Base-by-base conservation (phyloP, 2,888 invertebrate species). In the Drosophila dives region DNA sequence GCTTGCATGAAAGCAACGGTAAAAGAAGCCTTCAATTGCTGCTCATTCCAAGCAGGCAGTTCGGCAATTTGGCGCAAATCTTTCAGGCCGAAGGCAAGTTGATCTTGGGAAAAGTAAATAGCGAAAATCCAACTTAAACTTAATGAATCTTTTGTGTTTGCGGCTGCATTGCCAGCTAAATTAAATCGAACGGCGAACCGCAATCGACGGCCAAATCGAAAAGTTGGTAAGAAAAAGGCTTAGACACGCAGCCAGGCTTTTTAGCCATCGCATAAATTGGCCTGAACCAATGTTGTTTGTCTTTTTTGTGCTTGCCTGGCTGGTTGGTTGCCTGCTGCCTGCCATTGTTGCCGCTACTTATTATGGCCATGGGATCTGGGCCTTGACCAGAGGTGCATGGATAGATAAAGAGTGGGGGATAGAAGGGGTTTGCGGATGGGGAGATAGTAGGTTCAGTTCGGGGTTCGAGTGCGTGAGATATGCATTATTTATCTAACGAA, bases 401-500 rank as follows among this genome's bases (percentile, higher is more conserved):
- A 8, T 45, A 45, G 45, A 45, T 23, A 40, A 45, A 45, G 5
- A 40, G 40, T 23, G 26, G 38, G 29, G 67, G 23, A 51, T 6
- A 1, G 49, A 5, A 26, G 3, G 17, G 26, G 49, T 59, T 60
- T 67, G 36, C 53, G 68, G 55, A 45, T 45, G 48, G 51, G 51
- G 45, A 17, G 40, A n/a, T 38, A n/a, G 26, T 38, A 56, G 60
- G 80, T 80, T 77, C 77, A 70, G 64, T 53, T 59, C 49, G 66
- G 71, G 62, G 74, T 76, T 77, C 73, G 73, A 84, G 91, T 91
- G 91, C 91, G 91, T 91, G 92, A 91, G 91, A 91, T 92, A 91
- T 91, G 92, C 91, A 92, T 92, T 92, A 92, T 91, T 91, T 91
- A 91, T 91, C 91, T 91, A 86, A 73, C 69, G 61, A 38, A 49